Evolutionary conservation across 2,113 vertebrate species (phyloP), one percentile per base, ranked within the genome.

Genomic region (Burhinus oedicnemus): DNA sequence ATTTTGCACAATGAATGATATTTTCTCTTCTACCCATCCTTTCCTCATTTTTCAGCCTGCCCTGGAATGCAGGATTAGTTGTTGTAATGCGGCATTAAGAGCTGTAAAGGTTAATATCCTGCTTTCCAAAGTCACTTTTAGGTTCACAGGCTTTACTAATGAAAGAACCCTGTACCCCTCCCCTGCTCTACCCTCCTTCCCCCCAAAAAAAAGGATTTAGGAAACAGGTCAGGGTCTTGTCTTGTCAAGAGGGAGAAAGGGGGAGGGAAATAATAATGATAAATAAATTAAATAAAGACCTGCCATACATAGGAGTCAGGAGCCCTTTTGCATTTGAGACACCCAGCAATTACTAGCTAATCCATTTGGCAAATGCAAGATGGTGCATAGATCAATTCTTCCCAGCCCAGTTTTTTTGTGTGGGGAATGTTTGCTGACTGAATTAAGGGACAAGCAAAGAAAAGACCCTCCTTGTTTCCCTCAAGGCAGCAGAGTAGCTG

Each of bases 351-450:
- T 94, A 87, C 84, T 19, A 65, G 8, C 74, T 98, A 98, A 98
- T 98, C 98, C 97, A 92, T 15, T 90, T 87, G 93, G 94, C 87
- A 98, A 98, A 98, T 88, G 95, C 95, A 52, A 83, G 91, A 77
- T 86, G 90, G 76, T 90, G 93, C 87, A 70, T 52, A 42, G 45
- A 29, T 45, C 83, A 45, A 36, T 90, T 90, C 77, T 91, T 95
- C 93, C 93, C 93, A 68, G 94, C 75, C 68, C 78, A 26, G 25
- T 7, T 70, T 84, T 84, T 84, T 75, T 93, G 83, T 95, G 70
- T 49, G 54, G 74, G 83, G 32, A 82, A 90, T 97, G 96, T 97
- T 97, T 98, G 94, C 96, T 19, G 54, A 96, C 36, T 7, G 95
- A 80, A 97, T 97, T 97, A 97, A 90, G 65, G 80, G 54, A 57